phyloP scores from a whole-genome alignment of 2,888 invertebrate genomes.

The Brachypalpus laphriformis region DNA sequence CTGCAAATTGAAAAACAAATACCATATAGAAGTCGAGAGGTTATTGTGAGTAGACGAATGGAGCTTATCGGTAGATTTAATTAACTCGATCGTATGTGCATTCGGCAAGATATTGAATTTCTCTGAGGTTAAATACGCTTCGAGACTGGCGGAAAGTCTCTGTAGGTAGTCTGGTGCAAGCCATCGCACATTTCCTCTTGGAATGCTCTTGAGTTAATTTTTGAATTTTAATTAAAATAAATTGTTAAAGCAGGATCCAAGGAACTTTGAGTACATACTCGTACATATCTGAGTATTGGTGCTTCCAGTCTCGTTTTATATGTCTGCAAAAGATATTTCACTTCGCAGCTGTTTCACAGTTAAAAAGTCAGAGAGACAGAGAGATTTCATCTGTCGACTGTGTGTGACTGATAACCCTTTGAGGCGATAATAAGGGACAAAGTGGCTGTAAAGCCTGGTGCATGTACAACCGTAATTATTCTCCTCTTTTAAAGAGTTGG shows the following conservation, averaged over 20 bases:
- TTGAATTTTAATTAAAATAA: constrained; percentile 32
- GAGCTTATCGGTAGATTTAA: constrained; percentile 20
- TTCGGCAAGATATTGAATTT: constrained; percentile 1
- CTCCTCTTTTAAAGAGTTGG: neutral
- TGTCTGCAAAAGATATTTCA: neutral
- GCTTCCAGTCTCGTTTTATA: constrained; percentile 1
- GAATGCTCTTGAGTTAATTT: constrained; percentile 11
- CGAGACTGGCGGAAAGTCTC: neutral
- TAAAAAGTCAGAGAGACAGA: neutral
- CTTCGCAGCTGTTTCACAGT: neutral
- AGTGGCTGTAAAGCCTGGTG: neutral
- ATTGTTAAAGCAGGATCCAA: neutral
- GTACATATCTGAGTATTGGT: neutral
- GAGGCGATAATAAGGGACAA: neutral
- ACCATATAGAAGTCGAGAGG: constrained; percentile 18
- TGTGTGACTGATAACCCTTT: neutral
- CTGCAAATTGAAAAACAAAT: constrained; percentile 37
- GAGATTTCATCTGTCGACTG: neutral
- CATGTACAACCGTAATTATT: neutral
- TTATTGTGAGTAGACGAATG: constrained; percentile 26
- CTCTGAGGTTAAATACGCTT: neutral
- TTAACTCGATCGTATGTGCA: constrained; percentile 25
- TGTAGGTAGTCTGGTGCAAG: neutral
- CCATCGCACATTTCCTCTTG: neutral
- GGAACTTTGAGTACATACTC: neutral